Evolutionary conservation across 1,140 invertebrate genomes (phyloP).

Genomic region (Drosophila micromelanica): DNA sequence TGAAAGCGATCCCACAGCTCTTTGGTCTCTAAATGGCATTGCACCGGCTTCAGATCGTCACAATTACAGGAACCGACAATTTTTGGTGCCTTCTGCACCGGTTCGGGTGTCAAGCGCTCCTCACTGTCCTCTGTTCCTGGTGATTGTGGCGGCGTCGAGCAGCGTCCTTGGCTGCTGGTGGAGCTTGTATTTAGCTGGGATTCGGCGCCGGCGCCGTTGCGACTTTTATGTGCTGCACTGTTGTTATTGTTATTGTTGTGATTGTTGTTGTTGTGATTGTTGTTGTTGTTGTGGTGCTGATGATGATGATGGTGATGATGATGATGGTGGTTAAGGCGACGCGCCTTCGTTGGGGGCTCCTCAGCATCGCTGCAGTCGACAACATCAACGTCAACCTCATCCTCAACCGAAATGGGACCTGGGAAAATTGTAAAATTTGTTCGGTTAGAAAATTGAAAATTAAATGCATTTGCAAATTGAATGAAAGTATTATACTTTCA

Average conservation of each 20-base stretch:
- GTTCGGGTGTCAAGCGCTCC: conserved; percentile 82
- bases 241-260: conserved; percentile 36
- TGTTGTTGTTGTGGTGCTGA: conserved; percentile 29
- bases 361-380: conserved; percentile 86
- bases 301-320: conserved; percentile 60
- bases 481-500: conserved; percentile 6
- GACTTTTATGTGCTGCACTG: conserved; percentile 65
- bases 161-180: conserved; percentile 80
- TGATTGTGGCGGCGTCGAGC: conserved; percentile 78
- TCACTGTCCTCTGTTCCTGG: conserved; percentile 82
- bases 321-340: conserved; percentile 69
- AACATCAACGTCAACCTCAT: conserved; percentile 86
- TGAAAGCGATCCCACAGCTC: conserved; percentile 98
- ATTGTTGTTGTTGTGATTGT: conserved; percentile 47
- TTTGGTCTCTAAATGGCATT: conserved; percentile 96
- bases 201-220: conserved; percentile 57
- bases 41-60: conserved; percentile 93
- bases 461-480: conserved; percentile 45
- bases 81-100: conserved; percentile 81
- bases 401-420: conserved; percentile 85
- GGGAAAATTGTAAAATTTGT: conserved; percentile 38
- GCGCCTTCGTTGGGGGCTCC: conserved; percentile 75
- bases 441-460: conserved; percentile 46
- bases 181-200: conserved; percentile 77
- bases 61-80: conserved; percentile 89